phyloP scores from a whole-genome alignment of 2,888 invertebrate genomes.

The Eumerus sabulonum region DNA sequence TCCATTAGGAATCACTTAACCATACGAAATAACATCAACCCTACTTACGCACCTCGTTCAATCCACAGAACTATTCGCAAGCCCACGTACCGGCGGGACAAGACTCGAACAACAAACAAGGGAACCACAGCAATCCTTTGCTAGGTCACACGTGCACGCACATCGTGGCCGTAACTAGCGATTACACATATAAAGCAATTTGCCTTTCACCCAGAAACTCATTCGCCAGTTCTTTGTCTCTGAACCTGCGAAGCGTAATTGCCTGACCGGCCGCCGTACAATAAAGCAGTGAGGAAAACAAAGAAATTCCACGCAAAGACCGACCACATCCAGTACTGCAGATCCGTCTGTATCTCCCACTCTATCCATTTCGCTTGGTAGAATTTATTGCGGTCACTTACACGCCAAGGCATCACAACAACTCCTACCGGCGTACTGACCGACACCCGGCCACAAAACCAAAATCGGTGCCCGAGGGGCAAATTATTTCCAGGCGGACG shows the following conservation, averaged over 20 bases:
- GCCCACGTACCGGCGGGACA: slow-evolving; percentile 18
- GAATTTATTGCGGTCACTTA: slow-evolving; percentile 62
- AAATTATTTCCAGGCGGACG: slow-evolving; percentile 53
- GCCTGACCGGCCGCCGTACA: too few species aligned
- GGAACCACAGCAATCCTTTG: slow-evolving; percentile 28
- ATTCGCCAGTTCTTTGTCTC: too few species aligned
- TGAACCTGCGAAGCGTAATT: too few species aligned
- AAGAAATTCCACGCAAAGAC: slow-evolving; percentile 39
- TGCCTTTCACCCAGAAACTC: not conserved
- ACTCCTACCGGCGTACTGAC: too few species aligned
- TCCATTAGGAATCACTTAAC: slow-evolving; percentile 14
- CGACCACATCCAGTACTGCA: not conserved
- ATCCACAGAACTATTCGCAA: slow-evolving; percentile 12
- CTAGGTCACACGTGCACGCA: not conserved
- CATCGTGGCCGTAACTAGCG: not conserved
- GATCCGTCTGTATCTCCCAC: not conserved
- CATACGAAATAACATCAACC: slow-evolving; percentile 19
- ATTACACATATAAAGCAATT: not conserved
- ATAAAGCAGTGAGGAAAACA: slow-evolving; percentile 5
- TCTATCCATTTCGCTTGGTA: slow-evolving; percentile 21
- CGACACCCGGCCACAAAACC: slow-evolving; percentile 34
- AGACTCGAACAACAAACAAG: slow-evolving; percentile 18
- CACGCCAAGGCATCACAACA: slow-evolving; percentile 39
- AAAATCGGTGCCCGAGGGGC: slow-evolving; percentile 40
- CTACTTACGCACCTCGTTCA: slow-evolving; percentile 30